Percentiles rank a stretch among this genome's conserved stretches.
phyloP scores from a whole-genome alignment of 2,797 vertebrate species.

The Pseudochirops cupreus region DNA sequence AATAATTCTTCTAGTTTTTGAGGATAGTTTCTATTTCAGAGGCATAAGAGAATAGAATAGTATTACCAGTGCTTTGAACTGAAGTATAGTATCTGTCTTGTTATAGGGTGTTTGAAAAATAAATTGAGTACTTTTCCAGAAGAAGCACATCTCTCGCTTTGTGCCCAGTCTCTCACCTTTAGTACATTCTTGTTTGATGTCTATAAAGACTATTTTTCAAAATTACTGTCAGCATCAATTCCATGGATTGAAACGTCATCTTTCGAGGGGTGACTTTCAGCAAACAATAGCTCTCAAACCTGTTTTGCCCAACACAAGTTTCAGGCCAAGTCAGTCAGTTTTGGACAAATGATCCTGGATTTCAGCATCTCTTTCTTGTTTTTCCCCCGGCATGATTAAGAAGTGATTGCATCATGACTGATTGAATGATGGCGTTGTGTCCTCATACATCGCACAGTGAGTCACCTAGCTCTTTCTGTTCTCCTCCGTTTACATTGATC shows the following conservation, averaged over 20 bases:
- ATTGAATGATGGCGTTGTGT: not conserved
- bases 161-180: not conserved
- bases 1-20: not conserved
- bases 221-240: not conserved
- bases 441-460: not conserved
- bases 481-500: slow-evolving; percentile 1
- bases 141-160: not conserved
- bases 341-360: slow-evolving; percentile 4
- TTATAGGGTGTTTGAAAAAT: not conserved
- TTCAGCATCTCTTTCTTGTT: slow-evolving; percentile 8
- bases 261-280: not conserved
- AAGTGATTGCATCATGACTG: not conserved
- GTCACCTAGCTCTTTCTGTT: not conserved
- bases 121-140: not conserved
- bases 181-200: slow-evolving; percentile 2
- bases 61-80: not conserved
- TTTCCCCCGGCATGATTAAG: slow-evolving; percentile 32
- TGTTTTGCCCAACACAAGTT: slow-evolving; percentile 13
- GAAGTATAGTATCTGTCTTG: not conserved
- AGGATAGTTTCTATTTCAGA: not conserved
- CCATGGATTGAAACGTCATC: not conserved
- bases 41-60: not conserved
- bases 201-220: not conserved
- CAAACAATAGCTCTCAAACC: not conserved
- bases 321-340: slow-evolving; percentile 25